These are phyloP conservation scores for Prosapia bicincta DNA, from an alignment of 2,888 invertebrate genomes.

Conservation along the genomic window DNA sequence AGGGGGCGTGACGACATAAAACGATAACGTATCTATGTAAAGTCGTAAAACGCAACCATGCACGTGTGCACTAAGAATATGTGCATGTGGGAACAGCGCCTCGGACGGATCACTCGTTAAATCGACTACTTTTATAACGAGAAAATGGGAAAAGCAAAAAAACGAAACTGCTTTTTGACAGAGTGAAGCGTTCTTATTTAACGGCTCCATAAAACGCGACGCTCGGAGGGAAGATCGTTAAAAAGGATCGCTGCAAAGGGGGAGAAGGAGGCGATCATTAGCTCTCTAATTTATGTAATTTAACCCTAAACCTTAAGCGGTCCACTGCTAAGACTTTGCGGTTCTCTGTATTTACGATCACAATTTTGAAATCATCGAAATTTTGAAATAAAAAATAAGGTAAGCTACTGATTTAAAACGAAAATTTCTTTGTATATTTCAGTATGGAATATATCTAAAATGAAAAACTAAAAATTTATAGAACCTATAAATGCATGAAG, in stretches of 20 bases:
- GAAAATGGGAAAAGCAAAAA: not conserved
- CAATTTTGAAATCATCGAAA: too few relatives aligned
- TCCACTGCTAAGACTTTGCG: not conserved
- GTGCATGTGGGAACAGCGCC: not conserved
- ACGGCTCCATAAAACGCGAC: slow-evolving; percentile 2
- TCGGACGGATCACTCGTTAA: not conserved
- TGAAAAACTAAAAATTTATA: too few relatives aligned
- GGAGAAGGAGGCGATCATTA: not conserved
- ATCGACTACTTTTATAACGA: not conserved
- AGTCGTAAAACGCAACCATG: too few relatives aligned
- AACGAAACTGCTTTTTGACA: slow-evolving; percentile 2
- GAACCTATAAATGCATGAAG: too few relatives aligned
- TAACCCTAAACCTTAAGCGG: not conserved
- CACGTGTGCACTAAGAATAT: too few relatives aligned
- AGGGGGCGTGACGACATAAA: too few relatives aligned
- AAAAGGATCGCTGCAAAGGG: not conserved
- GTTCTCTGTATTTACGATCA: not conserved
- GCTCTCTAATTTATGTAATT: not conserved
- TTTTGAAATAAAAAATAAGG: too few relatives aligned
- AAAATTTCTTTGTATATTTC: too few relatives aligned
- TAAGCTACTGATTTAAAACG: too few relatives aligned
- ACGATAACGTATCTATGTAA: too few relatives aligned
- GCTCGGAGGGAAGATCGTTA: not conserved
- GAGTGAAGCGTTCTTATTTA: not conserved
- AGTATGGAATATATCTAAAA: too few relatives aligned